Percentiles rank a stretch among this genome's conserved stretches.
These are phyloP conservation scores for Sigmodon hispidus DNA, from an alignment of 2,113 vertebrate species.

Conservation along the genomic window DNA sequence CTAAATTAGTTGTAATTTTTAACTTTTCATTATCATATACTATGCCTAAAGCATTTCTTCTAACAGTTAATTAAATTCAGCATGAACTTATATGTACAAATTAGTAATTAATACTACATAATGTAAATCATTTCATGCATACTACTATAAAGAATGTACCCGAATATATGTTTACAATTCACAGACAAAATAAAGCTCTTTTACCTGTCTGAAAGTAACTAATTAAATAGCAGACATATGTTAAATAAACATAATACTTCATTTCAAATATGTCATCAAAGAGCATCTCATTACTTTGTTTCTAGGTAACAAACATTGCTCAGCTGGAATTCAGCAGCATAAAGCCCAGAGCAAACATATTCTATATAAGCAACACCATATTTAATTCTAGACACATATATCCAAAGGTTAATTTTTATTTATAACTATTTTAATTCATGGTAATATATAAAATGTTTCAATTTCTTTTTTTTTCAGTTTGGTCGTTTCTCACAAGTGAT, in stretches of 20 bases:
- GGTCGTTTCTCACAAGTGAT: neutral
- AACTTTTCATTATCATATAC: neutral
- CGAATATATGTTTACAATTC: neutral
- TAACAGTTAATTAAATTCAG: neutral
- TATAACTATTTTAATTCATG: constrained; percentile 7
- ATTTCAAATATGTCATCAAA: constrained; percentile 1
- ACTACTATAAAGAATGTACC: neutral
- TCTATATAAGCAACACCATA: neutral
- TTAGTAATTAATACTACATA: neutral
- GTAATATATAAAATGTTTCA: neutral
- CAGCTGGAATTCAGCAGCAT: neutral
- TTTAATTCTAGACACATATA: constrained; percentile 24
- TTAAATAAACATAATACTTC: constrained; percentile 58
- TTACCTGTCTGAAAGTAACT: neutral
- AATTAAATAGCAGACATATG: constrained; percentile 47
- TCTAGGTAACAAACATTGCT: constrained; percentile 19
- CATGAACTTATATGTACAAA: constrained; percentile 19
- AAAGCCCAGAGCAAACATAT: neutral
- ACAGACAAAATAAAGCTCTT: constrained; percentile 14
- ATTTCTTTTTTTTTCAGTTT: neutral
- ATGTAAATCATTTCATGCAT: neutral
- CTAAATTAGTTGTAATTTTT: neutral
- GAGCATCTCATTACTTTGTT: constrained; percentile 15
- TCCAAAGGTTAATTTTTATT: neutral
- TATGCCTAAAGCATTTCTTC: neutral